A percentile compares a stretch with the other conserved stretches of the same genome.
Conservation (phyloP, 2,113 vertebrate species). For the Amphilophus citrinellus region DNA sequence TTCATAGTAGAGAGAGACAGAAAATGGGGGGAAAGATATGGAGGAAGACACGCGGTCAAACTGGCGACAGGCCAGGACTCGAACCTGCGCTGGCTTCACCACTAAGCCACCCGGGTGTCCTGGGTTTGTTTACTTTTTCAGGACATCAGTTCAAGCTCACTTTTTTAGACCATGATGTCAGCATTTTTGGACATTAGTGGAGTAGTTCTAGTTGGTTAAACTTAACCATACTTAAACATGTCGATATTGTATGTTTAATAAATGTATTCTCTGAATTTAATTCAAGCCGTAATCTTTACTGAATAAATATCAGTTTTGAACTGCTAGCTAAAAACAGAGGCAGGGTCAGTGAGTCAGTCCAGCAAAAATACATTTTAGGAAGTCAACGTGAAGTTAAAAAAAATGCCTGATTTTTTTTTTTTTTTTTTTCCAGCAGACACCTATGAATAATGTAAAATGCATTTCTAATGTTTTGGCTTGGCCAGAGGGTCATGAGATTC, state of each 20-base stretch:
- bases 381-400: conserved; percentile 42
- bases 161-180: not conserved
- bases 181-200: not conserved
- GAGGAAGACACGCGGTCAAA: too few relatives aligned
- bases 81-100: too few relatives aligned
- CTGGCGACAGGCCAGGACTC: too few relatives aligned
- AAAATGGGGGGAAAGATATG: too few relatives aligned
- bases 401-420: conserved; percentile 29
- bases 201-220: not conserved
- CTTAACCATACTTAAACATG: not conserved
- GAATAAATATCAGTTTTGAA: not conserved
- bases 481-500: conserved; percentile 58
- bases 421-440: not conserved
- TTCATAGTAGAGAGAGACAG: too few relatives aligned
- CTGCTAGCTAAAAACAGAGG: not conserved
- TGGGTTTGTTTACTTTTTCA: not conserved
- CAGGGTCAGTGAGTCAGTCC: not conserved
- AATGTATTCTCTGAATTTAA: not conserved
- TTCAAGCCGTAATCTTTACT: not conserved
- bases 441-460: conserved; percentile 63
- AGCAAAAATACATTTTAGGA: conserved; percentile 10
- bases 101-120: too few relatives aligned
- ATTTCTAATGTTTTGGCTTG: conserved; percentile 55
- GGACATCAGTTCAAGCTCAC: not conserved
- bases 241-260: not conserved